Conservation (phyloP, 2,888 invertebrate genomes). For the Helicoverpa assulta region DNA sequence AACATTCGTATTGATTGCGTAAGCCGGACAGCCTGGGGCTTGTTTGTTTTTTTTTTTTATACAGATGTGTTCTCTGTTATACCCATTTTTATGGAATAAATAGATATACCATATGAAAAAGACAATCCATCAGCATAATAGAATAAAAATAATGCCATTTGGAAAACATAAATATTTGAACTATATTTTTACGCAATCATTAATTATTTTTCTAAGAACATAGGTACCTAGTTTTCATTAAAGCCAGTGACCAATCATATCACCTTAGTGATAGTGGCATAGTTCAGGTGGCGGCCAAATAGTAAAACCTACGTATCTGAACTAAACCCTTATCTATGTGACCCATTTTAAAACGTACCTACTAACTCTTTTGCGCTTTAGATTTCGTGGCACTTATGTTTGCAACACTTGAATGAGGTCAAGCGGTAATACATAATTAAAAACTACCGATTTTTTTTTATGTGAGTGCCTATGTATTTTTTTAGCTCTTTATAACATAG, state of each 20-base stretch:
- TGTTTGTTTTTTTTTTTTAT: constrained; percentile 23
- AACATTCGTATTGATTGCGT: constrained; percentile 12
- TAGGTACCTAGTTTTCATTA: neutral
- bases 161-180: constrained; percentile 4
- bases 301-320: constrained; percentile 4
- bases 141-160: neutral
- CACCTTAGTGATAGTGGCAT: neutral
- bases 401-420: neutral
- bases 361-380: neutral
- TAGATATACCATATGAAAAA: neutral
- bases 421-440: neutral
- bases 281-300: neutral
- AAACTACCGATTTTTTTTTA: neutral
- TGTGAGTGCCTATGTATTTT: no score
- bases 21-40: constrained; percentile 3
- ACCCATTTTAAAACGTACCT: constrained; percentile 16
- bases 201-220: no score
- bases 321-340: constrained; percentile 7
- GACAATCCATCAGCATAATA: neutral
- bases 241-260: neutral
- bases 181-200: no score
- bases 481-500: no score
- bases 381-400: neutral
- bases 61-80: constrained; percentile 9
- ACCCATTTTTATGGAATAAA: neutral